Evolutionary conservation across 2,113 vertebrate genomes (phyloP), one percentile per base, ranked within the genome.

Genomic region (Amblyornis subalaris): DNA sequence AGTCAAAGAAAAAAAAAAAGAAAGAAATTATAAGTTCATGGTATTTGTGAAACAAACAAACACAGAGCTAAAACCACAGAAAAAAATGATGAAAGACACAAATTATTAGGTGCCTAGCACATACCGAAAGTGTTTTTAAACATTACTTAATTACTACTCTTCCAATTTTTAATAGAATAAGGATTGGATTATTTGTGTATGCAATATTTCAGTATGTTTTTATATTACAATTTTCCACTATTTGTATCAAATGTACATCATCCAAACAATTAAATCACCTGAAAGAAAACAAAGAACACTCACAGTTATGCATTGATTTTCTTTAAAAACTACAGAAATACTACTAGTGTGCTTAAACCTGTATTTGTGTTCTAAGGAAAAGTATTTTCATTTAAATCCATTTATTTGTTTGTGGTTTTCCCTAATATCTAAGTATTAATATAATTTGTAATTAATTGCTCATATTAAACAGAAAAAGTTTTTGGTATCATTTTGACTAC

Each of bases 401-500:
- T 35, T 31, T 31, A 20, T 38, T 29, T 85, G 1, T 31, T 85
- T 55, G 7, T 48, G 9, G 0, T 26, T 53, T 93, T 31, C 6
- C 5, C 6, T n/a, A 38, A 57, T 44, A 50, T 23, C 9, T 55
- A 42, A 15, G 6, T 45, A 45, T 62, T 61, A 70, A 29, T 12
- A 61, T 53, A 3, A 47, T 84, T 15, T 81, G 14, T 42, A 71
- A 62, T 66, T 3, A 38, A 33, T 91, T 83, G 65, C 5, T 20
- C 3, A 4, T 42, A 28, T 28, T 57, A 70, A 53, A 12, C 12
- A 21, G 61, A 20, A 62, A 72, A 57, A 6, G 0, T 0, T 60
- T 66, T 62, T 58, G 4, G 26, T 69, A 36, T 47, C 58, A 8
- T 55, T 58, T 58, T 89, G 44, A 26, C 23, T 78, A 36, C 10